Percentiles rank a stretch among this genome's conserved stretches.
Evolutionary conservation across 2,113 vertebrate species (phyloP).

Genomic region (Spermophilus dauricus): DNA sequence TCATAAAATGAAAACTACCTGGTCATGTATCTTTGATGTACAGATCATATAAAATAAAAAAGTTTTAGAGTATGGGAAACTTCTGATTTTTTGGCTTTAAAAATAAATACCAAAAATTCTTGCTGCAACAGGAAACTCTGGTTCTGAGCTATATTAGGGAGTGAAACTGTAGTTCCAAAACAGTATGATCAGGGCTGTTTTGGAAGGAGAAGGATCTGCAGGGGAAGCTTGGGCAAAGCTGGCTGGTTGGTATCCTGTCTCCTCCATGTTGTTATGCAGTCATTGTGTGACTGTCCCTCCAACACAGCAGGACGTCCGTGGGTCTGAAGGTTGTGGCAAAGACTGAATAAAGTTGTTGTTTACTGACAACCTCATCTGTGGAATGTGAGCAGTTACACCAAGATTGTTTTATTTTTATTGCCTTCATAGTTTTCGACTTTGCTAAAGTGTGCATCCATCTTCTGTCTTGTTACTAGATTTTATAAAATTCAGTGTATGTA

Average conservation of each 20-base stretch:
- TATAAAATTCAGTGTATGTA: not conserved
- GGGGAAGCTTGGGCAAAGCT: not conserved
- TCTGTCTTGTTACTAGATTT: not conserved
- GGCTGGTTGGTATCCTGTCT: not conserved
- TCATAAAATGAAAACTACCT: slow-evolving; percentile 63
- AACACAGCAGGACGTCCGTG: too few species aligned
- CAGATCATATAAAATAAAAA: slow-evolving; percentile 61
- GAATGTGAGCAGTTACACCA: not conserved
- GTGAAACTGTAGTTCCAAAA: slow-evolving; percentile 53
- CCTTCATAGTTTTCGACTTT: not conserved
- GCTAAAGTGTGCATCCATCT: not conserved
- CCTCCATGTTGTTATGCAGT: not conserved
- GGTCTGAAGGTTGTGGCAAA: not conserved
- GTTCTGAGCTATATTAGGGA: slow-evolving; percentile 37
- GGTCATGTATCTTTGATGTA: slow-evolving; percentile 59
- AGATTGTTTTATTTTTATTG: not conserved
- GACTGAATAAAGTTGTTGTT: not conserved
- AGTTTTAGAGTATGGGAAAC: slow-evolving; percentile 8
- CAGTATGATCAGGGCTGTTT: slow-evolving; percentile 45
- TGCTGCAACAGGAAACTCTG: slow-evolving; percentile 69
- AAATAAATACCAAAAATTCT: slow-evolving; percentile 71
- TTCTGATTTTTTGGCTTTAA: slow-evolving; percentile 67
- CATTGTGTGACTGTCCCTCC: not conserved
- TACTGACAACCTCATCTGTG: fast-evolving
- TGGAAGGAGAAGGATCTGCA: slow-evolving; percentile 22